Base-by-base conservation (phyloP, 2,113 vertebrate species). In the Hypanus sabinus region DNA sequence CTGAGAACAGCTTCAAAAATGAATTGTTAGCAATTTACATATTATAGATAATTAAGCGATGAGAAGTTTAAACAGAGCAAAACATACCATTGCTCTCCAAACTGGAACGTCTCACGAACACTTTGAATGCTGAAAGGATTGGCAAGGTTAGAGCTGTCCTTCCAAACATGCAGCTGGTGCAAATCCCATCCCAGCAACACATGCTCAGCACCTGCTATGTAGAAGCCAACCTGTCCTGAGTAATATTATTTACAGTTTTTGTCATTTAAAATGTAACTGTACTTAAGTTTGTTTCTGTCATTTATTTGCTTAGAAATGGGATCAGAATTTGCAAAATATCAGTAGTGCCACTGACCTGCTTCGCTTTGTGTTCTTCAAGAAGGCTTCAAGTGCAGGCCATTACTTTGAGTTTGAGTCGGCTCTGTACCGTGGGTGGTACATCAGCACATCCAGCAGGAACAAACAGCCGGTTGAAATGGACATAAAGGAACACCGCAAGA, bases 331-430 rank as follows among this genome's bases (percentile, higher is more conserved):
- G 36, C 20, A 46, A 8, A 70, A 73, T 24, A 93, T 93, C 90
- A 93, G 36, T 68, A 30, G 90, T 36, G 18, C 90, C 65, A 93
- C 90, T 20, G 36, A 93, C 20, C 20, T 70, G 9, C 90, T 93
- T 5, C 90, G 90, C 9, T 93, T 93, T 3, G 68, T 93, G 62
- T 93, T 93, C 90, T 93, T 46, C 8, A 46, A 93, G 90, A 71
- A 73, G 20, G 68, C 46, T 5, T 71, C 2, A 2, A 22, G 33
- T 68, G 22, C 36, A 5, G 90, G 90, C 1, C 10, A 1, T 0
- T 2, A 12, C 68, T 93, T 93, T 6, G 90, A 93, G 90, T 71
- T 93, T 24, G 90, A 93, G 14, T 93, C 90, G 8, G 90, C 90
- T 68, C 71, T 46, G 65, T 30, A 73, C 90, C 90, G 20, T 3